These are phyloP conservation scores for Alectura lathami DNA, from an alignment of 2,113 vertebrate genomes.

Conservation along the genomic window DNA sequence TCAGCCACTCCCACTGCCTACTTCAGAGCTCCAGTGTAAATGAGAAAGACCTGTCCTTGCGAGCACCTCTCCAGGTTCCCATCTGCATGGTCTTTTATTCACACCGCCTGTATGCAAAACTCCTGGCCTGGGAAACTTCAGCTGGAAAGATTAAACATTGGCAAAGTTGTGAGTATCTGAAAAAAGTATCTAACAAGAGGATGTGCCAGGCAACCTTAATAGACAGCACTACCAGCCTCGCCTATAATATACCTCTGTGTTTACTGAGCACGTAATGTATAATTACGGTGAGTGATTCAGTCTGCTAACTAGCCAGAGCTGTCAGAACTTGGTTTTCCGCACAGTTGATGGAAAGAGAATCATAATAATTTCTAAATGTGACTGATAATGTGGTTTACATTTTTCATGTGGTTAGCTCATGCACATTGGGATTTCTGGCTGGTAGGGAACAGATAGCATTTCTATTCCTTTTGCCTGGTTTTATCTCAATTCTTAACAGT, in stretches of 20 bases:
- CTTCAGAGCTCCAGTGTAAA: not conserved
- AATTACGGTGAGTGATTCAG: conserved; percentile 20
- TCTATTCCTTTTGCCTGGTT: conserved; percentile 16
- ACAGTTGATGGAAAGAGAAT: not conserved
- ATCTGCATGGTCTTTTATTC: not conserved
- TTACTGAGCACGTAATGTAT: not conserved
- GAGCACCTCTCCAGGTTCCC: not conserved
- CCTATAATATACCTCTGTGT: not conserved
- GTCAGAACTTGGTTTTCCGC: conserved; percentile 37
- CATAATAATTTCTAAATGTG: conserved; percentile 33
- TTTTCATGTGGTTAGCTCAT: conserved; percentile 24
- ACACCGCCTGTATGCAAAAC: not conserved
- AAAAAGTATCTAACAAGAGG: not conserved
- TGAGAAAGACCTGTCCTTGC: not conserved
- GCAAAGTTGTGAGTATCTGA: not conserved
- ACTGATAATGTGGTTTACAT: conserved; percentile 20
- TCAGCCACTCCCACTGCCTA: fast-evolving
- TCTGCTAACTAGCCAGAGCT: conserved; percentile 27
- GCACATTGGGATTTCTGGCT: conserved; percentile 12
- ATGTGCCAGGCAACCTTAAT: not conserved
- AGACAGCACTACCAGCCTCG: not conserved
- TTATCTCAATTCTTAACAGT: not conserved
- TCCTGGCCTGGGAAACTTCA: not conserved
- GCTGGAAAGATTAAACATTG: not conserved
- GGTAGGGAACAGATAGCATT: not conserved